phyloP scores from a whole-genome alignment of 2,888 invertebrate genomes.

The Magallana nippona region DNA sequence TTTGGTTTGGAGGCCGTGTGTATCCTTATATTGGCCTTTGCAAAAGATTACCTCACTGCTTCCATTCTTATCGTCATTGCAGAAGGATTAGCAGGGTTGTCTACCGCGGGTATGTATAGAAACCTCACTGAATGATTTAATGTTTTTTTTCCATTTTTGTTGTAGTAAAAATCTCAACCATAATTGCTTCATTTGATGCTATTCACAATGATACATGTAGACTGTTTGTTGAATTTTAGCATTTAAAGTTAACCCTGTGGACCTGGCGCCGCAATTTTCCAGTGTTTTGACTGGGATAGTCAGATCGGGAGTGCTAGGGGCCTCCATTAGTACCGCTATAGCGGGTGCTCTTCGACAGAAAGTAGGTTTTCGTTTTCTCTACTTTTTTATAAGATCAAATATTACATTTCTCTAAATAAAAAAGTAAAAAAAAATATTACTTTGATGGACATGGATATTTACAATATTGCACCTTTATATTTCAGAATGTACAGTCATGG shows the following conservation, averaged over 20 bases:
- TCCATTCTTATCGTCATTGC: slow-evolving; percentile 61
- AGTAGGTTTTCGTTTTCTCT: not conserved
- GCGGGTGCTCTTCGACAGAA: slow-evolving; percentile 14
- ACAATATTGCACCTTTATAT: not conserved
- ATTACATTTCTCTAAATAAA: too few species aligned
- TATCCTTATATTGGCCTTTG: slow-evolving; percentile 56
- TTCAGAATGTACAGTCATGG: slow-evolving; percentile 53
- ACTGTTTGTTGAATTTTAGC: slow-evolving; percentile 50
- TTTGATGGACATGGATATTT: too few species aligned
- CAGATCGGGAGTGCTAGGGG: slow-evolving; percentile 60
- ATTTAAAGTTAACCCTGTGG: slow-evolving; percentile 67
- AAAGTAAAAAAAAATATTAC: too few species aligned
- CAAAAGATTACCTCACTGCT: slow-evolving; percentile 41
- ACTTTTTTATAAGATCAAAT: too few species aligned
- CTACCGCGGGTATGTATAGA: slow-evolving; percentile 63
- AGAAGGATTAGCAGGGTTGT: slow-evolving; percentile 66
- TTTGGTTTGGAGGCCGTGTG: slow-evolving; percentile 66
- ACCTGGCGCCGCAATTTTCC: slow-evolving; percentile 64
- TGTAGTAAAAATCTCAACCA: too few species aligned
- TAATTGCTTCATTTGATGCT: not conserved
- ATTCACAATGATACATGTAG: not conserved
- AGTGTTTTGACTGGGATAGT: slow-evolving; percentile 62
- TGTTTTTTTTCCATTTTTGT: too few species aligned
- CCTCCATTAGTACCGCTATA: slow-evolving; percentile 55
- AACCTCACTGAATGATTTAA: too few species aligned